phyloP scores from a whole-genome alignment of 2,888 invertebrate genomes.

The Spisula solida region DNA sequence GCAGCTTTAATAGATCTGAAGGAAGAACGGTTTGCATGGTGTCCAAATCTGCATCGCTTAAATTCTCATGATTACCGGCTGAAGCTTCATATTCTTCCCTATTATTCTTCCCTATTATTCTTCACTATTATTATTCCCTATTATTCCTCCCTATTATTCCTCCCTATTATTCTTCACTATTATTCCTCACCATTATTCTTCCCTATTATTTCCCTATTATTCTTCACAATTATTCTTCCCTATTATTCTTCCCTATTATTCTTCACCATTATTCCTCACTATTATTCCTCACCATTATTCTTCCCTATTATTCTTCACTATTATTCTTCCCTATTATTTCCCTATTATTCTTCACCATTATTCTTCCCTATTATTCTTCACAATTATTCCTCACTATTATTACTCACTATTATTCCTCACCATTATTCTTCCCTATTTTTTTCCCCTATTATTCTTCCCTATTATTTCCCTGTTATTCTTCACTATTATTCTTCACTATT shows the following conservation, averaged over 20 bases:
- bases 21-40: too few species aligned
- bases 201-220: too few species aligned
- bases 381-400: not conserved
- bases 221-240: not conserved
- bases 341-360: not conserved
- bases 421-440: not conserved
- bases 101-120: not conserved
- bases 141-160: too few species aligned
- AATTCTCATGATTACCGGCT: too few species aligned
- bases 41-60: too few species aligned
- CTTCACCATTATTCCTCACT: not conserved
- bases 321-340: too few species aligned
- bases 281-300: not conserved
- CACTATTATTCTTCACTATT: not conserved
- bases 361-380: not conserved
- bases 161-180: not conserved
- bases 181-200: not conserved
- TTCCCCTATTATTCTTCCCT: too few species aligned
- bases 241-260: not conserved
- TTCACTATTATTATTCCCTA: not conserved
- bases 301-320: not conserved
- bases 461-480: too few species aligned
- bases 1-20: too few species aligned
- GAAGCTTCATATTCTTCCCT: not conserved
- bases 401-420: not conserved